A percentile compares a stretch with the other conserved stretches of the same genome.
phyloP scores from a whole-genome alignment of 2,797 vertebrate species.

The Schizopygopsis malacanthus region DNA sequence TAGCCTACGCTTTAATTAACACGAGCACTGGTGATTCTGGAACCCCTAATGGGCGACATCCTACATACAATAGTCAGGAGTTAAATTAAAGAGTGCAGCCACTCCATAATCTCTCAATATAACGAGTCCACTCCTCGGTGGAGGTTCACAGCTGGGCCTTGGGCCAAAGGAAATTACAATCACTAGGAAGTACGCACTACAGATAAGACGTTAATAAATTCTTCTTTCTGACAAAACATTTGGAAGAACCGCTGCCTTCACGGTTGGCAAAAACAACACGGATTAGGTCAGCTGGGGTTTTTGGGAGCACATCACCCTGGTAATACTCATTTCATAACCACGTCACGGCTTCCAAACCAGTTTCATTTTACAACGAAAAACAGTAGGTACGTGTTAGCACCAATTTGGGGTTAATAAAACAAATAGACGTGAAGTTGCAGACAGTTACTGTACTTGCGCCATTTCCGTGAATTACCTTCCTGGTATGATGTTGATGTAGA shows the following conservation, averaged over 20 bases:
- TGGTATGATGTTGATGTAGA: not conserved
- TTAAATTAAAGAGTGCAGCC: conserved; percentile 56
- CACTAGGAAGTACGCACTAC: conserved; percentile 22
- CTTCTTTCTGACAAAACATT: conserved; percentile 61
- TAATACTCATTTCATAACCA: conserved; percentile 13
- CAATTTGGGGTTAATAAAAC: conserved; percentile 53
- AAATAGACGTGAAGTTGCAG: conserved; percentile 58
- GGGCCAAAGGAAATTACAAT: conserved; percentile 64
- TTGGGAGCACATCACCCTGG: not conserved
- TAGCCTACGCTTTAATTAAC: conserved; percentile 74
- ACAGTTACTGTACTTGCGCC: not conserved
- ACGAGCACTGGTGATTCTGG: conserved; percentile 56
- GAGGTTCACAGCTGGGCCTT: conserved; percentile 38
- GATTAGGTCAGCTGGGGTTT: conserved; percentile 15
- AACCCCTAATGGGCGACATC: conserved; percentile 62
- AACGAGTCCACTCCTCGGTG: conserved; percentile 4
- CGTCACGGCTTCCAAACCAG: not conserved
- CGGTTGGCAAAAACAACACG: conserved; percentile 20
- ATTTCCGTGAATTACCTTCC: not conserved
- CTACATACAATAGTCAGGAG: conserved; percentile 52
- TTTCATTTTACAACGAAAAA: not conserved
- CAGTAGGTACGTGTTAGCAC: not conserved
- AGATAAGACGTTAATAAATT: conserved; percentile 53
- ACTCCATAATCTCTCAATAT: conserved; percentile 49
- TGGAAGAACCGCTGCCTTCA: conserved; percentile 1